These are phyloP conservation scores for Dolichallabes microphthalmus DNA, from an alignment of 2,113 vertebrate species.

Conservation along the genomic window DNA sequence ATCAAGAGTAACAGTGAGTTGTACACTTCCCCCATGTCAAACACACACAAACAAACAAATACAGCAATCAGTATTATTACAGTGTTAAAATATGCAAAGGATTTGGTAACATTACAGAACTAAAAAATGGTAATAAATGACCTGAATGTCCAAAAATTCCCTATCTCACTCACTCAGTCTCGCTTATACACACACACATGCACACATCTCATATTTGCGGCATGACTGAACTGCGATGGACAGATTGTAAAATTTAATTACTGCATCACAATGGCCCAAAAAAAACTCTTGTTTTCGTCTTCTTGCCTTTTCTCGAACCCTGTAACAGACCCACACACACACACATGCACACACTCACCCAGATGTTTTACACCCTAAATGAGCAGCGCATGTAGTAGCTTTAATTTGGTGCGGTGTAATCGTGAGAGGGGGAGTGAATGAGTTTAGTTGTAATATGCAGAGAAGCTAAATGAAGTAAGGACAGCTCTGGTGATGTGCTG, in stretches of 20 bases:
- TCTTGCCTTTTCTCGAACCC: conserved; percentile 52
- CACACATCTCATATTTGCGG: conserved; percentile 64
- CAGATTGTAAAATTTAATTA: conserved; percentile 78
- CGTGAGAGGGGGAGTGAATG: conserved; percentile 59
- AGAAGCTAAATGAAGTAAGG: conserved; percentile 90
- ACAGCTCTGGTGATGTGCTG: conserved; percentile 93
- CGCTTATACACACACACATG: conserved; percentile 2
- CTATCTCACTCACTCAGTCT: not conserved
- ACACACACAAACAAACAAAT: conserved; percentile 37
- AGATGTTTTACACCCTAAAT: conserved; percentile 77
- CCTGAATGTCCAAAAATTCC: conserved; percentile 18
- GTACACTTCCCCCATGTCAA: conserved; percentile 41
- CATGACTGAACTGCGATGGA: conserved; percentile 74
- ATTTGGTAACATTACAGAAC: conserved; percentile 42
- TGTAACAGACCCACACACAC: conserved; percentile 64
- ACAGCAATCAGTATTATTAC: not conserved
- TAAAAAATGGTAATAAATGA: conserved; percentile 42
- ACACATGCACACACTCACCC: conserved; percentile 48
- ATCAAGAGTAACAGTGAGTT: conserved; percentile 63
- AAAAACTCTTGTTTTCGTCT: conserved; percentile 70
- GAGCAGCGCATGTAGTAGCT: conserved; percentile 77
- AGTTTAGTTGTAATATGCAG: conserved; percentile 85
- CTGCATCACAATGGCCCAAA: conserved; percentile 73
- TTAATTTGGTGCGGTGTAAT: conserved; percentile 80
- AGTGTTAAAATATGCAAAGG: conserved; percentile 16